Evolutionary conservation across 2,113 vertebrate species (phyloP).

Genomic region (Tiliqua scincoides): DNA sequence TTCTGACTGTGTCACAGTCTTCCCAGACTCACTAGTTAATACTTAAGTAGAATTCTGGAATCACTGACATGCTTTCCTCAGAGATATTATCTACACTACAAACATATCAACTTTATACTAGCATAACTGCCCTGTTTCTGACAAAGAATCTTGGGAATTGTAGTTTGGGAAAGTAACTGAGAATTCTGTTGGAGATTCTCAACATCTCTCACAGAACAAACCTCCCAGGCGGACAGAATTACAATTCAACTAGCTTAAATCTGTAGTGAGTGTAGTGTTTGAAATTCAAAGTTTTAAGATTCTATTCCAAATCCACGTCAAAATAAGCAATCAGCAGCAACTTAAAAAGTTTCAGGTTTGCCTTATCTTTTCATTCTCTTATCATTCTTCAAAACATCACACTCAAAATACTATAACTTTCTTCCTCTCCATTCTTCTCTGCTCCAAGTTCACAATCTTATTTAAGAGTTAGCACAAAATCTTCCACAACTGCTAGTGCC

Average conservation of each 20-base stretch:
- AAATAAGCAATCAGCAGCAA: neutral
- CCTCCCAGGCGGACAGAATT: neutral
- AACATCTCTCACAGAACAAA: neutral
- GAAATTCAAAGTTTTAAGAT: neutral
- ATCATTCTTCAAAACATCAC: neutral
- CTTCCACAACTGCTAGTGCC: neutral
- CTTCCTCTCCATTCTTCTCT: too few relatives aligned
- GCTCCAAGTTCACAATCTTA: too few relatives aligned
- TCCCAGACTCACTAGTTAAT: neutral
- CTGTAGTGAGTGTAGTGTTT: neutral
- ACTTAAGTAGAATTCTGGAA: too few relatives aligned
- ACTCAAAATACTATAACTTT: too few relatives aligned
- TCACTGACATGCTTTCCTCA: too few relatives aligned
- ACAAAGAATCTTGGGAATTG: too few relatives aligned
- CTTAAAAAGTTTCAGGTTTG: neutral
- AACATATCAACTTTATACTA: too few relatives aligned
- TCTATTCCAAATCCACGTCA: neutral
- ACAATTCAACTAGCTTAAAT: neutral
- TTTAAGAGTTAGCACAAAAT: neutral
- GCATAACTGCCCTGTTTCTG: too few relatives aligned
- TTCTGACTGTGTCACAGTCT: too few relatives aligned
- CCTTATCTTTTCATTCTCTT: neutral
- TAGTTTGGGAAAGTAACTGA: neutral
- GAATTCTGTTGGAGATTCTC: neutral
- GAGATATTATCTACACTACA: too few relatives aligned